Evolutionary conservation across 2,113 vertebrate genomes (phyloP).

Genomic region (Alosa alosa): DNA sequence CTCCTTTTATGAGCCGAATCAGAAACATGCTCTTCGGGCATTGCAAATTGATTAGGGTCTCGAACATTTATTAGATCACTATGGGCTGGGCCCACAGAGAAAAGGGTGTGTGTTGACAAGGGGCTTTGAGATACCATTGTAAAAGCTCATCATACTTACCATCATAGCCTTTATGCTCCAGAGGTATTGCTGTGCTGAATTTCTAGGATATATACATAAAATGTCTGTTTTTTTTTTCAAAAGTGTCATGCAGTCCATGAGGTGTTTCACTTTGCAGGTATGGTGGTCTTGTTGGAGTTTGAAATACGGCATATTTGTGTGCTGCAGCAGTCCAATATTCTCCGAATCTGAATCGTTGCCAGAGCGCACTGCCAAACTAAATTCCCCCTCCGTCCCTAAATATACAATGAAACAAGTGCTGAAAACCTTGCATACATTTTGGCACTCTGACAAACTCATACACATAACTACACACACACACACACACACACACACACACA

Average conservation of each 20-base stretch:
- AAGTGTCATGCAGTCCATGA: conserved; percentile 12
- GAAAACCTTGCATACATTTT: neutral
- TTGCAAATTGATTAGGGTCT: conserved; percentile 77
- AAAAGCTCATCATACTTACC: neutral
- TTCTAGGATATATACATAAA: neutral
- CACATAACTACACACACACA: neutral
- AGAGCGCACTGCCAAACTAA: neutral
- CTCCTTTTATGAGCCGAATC: conserved; percentile 61
- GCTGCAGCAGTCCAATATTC: neutral
- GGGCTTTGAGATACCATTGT: neutral
- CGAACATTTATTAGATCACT: conserved; percentile 76
- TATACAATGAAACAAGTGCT: conserved; percentile 9
- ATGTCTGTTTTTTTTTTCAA: neutral
- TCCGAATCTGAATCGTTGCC: neutral
- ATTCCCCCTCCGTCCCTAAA: neutral
- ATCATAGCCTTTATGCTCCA: neutral
- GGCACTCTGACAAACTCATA: neutral
- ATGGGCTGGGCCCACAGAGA: conserved; percentile 58
- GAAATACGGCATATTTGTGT: neutral
- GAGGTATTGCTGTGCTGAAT: neutral
- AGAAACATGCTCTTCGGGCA: conserved; percentile 71
- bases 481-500: neutral
- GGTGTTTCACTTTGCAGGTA: conserved; percentile 27
- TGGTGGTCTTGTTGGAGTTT: conserved; percentile 27
- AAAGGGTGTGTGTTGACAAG: conserved; percentile 40